phyloP scores from a whole-genome alignment of 2,888 invertebrate species.

The Nasonovia ribisnigri region DNA sequence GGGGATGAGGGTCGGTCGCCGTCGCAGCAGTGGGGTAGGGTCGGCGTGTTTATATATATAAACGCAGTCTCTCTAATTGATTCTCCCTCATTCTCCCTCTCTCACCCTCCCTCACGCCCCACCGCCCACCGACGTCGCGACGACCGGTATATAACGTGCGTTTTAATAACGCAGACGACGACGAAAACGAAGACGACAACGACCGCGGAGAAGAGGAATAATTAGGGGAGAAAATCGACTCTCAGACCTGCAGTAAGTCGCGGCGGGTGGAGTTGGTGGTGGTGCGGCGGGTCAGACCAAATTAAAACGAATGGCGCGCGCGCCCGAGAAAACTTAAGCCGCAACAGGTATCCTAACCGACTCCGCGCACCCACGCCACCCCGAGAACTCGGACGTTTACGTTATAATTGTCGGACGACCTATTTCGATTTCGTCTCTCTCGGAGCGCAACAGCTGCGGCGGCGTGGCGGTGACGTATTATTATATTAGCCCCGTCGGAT shows the following conservation, averaged over 20 bases:
- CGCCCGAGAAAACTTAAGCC: constrained; percentile 21
- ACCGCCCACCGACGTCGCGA: neutral
- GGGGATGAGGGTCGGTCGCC: neutral
- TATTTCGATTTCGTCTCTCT: neutral
- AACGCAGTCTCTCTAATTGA: constrained; percentile 49
- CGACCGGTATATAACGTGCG: neutral
- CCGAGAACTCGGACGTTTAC: neutral
- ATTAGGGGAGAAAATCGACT: constrained; percentile 35
- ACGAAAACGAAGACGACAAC: neutral
- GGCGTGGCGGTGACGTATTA: neutral
- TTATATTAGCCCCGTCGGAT: neutral
- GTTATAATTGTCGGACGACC: constrained; percentile 18
- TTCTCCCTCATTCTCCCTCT: neutral
- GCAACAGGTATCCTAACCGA: constrained; percentile 53
- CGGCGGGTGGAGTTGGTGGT: neutral
- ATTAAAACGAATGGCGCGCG: constrained; percentile 54
- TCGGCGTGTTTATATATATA: neutral
- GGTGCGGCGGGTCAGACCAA: constrained; percentile 23
- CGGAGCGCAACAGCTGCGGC: neutral
- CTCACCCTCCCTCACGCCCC: neutral
- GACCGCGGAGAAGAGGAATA: neutral
- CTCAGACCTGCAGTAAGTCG: neutral
- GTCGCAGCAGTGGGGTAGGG: constrained; percentile 50
- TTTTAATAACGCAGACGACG: constrained; percentile 50
- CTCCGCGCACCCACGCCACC: neutral